Evolutionary conservation across 1,140 invertebrate genomes (phyloP), one percentile per base, ranked within the genome.

Genomic region (Drosophila gunungcola): DNA sequence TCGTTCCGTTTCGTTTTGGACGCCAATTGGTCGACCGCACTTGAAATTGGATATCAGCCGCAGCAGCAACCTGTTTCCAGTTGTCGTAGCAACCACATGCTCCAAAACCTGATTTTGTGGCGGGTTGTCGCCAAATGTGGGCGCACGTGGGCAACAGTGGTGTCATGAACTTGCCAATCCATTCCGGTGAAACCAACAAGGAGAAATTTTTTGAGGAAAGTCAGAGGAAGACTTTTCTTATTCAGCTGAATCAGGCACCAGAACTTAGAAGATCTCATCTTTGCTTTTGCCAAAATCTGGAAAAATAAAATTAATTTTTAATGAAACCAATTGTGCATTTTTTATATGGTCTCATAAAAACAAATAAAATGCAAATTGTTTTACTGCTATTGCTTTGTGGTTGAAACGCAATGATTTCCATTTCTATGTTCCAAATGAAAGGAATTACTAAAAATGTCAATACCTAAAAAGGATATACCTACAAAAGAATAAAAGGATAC

Each of bases 131-230:
- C 41, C 62, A 61, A 64, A 46, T 61, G 32, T 43, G 45, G 38
- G 42, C 62, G 55, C 55, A 64, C 62, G 58, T 65, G 29, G 29
- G 29, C 29, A 32, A 32, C 29, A 32, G 29, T 32, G 55, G 62
- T 61, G 62, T 65, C 55, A 46, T 38, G 56, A 65, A 61, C 62
- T 61, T 65, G 62, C 55, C 62, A 39, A 38, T 64, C 42, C 25
- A 29, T n/a, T 45, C 10, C 25, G 21, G 25, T 38, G 25, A 58
- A 64, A 64, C 12, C n/a, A 64, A 38, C 29, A 27, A 43, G 51
- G 11, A 32, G 39, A 45, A 27, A n/a, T 63, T 13, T 57, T 11
- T 21, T 25, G 36, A 46, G 55, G 55, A 57, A 57, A 57, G 55
- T 56, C n/a, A 16, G n/a, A 16, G 27, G 11, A 29, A 42, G 10